A percentile compares a stretch with the other conserved stretches of the same genome.
phyloP scores from a whole-genome alignment of 2,797 vertebrate species.

The Triplophysa yarkandensis region DNA sequence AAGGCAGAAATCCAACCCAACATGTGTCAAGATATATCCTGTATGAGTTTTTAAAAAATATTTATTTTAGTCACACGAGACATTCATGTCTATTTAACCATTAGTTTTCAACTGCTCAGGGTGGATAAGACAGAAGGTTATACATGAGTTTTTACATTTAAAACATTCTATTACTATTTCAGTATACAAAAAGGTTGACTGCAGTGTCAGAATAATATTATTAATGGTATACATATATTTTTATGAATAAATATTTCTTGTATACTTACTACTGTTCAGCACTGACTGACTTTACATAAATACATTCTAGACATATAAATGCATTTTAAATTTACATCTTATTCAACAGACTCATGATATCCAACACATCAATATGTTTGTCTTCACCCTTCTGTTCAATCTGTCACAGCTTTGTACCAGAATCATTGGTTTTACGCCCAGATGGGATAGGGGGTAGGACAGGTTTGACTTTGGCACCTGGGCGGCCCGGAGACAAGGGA shows the following conservation, averaged over 20 bases:
- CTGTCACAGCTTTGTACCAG: not conserved
- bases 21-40: slow-evolving; percentile 14
- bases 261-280: too few relatives aligned
- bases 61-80: slow-evolving; percentile 5
- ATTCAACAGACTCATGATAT: not conserved
- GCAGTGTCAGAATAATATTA: too few relatives aligned
- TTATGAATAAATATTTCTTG: too few relatives aligned
- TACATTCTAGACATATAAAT: too few relatives aligned
- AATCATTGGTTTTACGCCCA: slow-evolving; percentile 66
- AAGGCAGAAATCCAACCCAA: slow-evolving; percentile 19
- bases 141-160: too few relatives aligned
- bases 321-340: not conserved
- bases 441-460: slow-evolving; percentile 84
- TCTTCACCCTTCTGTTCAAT: not conserved
- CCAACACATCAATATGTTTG: not conserved
- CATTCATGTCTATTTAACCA: not conserved
- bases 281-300: not conserved
- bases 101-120: not conserved
- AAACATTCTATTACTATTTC: too few relatives aligned
- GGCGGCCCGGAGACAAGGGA: slow-evolving; percentile 58
- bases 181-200: too few relatives aligned
- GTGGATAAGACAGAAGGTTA: not conserved
- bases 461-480: slow-evolving; percentile 76
- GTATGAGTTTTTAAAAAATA: slow-evolving; percentile 10
- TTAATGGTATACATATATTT: too few relatives aligned